phyloP scores from a whole-genome alignment of 2,888 invertebrate species.

The Cryptosula pallasiana region DNA sequence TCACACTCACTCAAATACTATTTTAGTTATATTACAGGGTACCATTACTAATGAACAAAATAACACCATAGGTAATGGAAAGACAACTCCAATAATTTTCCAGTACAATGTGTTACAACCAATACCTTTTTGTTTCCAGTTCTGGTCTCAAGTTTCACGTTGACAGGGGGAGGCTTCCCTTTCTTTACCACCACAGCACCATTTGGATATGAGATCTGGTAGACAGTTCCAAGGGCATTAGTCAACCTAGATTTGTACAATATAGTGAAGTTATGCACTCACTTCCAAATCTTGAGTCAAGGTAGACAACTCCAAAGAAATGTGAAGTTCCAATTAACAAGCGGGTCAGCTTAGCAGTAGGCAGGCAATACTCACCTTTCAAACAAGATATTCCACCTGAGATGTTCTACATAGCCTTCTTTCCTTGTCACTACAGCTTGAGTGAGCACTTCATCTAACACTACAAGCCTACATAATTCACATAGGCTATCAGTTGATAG shows the following conservation, averaged over 20 bases:
- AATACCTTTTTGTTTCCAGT: conserved; percentile 82
- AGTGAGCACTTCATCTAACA: conserved; percentile 58
- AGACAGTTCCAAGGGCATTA: conserved; percentile 17
- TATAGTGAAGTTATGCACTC: not conserved
- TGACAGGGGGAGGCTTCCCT: conserved; percentile 71
- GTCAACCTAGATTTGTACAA: conserved; percentile 23
- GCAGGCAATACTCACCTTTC: conserved; percentile 55
- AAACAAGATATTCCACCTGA: conserved; percentile 70
- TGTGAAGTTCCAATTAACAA: no score
- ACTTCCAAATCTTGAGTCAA: no score
- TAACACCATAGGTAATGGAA: no score
- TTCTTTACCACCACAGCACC: conserved; percentile 58
- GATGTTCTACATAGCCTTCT: conserved; percentile 40
- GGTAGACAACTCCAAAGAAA: no score
- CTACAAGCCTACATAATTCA: conserved; percentile 60
- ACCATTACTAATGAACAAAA: no score
- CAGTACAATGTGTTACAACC: no score
- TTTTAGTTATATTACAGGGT: no score
- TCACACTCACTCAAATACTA: not conserved
- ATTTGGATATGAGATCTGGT: conserved; percentile 50
- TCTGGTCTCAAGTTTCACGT: conserved; percentile 70
- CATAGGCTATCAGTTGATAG: no score
- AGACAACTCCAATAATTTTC: no score
- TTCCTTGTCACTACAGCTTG: conserved; percentile 52
- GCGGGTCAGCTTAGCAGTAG: no score